These are phyloP conservation scores for Pogonocherus hispidulus DNA, from an alignment of 2,888 invertebrate genomes.

Conservation along the genomic window DNA sequence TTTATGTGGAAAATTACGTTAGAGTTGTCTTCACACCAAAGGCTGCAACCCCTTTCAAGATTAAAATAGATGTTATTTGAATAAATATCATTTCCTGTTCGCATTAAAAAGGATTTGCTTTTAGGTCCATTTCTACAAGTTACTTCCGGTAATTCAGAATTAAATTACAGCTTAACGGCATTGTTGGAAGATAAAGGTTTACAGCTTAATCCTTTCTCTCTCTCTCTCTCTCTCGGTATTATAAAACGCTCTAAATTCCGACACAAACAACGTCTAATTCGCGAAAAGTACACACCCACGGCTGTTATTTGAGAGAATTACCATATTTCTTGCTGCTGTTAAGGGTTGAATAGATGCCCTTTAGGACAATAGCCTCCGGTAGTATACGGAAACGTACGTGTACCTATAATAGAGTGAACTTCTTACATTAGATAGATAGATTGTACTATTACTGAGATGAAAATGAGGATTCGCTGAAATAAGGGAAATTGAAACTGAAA, in stretches of 20 bases:
- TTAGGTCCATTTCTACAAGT: neutral
- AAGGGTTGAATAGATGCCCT: slow-evolving; percentile 30
- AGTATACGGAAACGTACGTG: slow-evolving; percentile 24
- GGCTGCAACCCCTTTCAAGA: no score
- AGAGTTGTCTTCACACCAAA: no score
- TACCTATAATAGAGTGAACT: neutral
- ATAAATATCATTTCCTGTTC: no score
- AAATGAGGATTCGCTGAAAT: no score
- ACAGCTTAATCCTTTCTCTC: slow-evolving; percentile 18
- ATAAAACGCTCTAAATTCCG: slow-evolving; percentile 27
- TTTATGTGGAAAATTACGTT: no score
- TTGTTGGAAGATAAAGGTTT: slow-evolving; percentile 6
- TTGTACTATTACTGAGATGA: no score
- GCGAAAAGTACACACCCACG: slow-evolving; percentile 32
- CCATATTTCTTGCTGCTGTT: slow-evolving; percentile 35
- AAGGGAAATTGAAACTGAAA: no score
- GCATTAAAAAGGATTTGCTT: no score
- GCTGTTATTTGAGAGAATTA: slow-evolving; percentile 31
- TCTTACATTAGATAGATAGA: no score
- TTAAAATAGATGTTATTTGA: no score
- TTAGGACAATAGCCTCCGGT: slow-evolving; percentile 30
- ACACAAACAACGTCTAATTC: slow-evolving; percentile 28
- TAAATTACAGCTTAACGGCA: slow-evolving; percentile 11
- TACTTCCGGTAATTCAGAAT: neutral
- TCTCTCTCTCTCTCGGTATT: neutral